Evolutionary conservation across 2,888 invertebrate species (phyloP).

Genomic region (Nomada flava): DNA sequence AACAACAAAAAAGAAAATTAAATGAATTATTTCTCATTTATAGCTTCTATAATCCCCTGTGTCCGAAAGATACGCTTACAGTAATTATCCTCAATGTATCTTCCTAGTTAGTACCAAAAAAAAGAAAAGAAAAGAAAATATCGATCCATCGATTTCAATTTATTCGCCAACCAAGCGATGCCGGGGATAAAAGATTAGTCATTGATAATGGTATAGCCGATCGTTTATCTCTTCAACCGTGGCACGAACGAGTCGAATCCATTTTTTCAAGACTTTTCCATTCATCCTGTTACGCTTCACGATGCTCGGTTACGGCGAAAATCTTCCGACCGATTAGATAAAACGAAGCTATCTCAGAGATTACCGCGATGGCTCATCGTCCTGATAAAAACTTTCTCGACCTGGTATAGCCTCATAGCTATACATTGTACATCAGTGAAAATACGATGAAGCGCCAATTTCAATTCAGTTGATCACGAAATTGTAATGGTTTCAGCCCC

Average conservation of each 20-base stretch:
- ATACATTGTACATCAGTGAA: background rate
- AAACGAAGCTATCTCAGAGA: slow-evolving; percentile 51
- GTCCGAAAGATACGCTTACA: no score
- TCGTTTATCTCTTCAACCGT: slow-evolving; percentile 9
- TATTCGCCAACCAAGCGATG: background rate
- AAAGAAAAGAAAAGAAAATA: background rate
- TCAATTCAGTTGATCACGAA: background rate
- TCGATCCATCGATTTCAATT: slow-evolving; percentile 1
- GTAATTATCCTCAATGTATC: no score
- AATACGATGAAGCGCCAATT: background rate
- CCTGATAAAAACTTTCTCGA: slow-evolving; percentile 46
- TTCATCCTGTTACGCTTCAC: slow-evolving; percentile 34
- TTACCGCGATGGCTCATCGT: slow-evolving; percentile 43
- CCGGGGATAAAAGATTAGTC: slow-evolving; percentile 30
- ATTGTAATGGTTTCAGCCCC: no score
- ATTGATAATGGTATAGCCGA: slow-evolving; percentile 35
- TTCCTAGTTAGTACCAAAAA: no score
- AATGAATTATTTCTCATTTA: background rate
- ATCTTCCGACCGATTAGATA: slow-evolving; percentile 69
- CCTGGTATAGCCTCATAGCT: slow-evolving; percentile 13
- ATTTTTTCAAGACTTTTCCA: slow-evolving; percentile 40
- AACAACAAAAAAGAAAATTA: background rate
- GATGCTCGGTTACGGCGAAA: slow-evolving; percentile 11
- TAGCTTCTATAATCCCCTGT: no score
- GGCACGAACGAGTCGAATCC: background rate